phyloP scores from a whole-genome alignment of 2,113 vertebrate genomes.

The Cyprinodon tularosa region DNA sequence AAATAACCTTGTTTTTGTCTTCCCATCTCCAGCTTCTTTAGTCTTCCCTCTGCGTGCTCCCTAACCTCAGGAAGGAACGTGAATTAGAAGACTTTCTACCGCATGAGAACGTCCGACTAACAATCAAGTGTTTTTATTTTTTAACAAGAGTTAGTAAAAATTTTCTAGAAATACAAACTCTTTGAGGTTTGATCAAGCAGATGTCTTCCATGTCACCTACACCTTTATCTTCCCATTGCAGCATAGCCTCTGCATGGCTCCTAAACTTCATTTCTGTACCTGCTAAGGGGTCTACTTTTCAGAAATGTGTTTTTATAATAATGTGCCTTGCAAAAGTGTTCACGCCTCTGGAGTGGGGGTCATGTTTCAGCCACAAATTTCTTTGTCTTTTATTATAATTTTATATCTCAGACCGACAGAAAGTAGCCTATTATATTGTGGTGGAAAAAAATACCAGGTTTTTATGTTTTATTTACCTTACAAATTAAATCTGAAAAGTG shows the following conservation, averaged over 20 bases:
- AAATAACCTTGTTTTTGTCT: slow-evolving; percentile 74
- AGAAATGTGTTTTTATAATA: slow-evolving; percentile 44
- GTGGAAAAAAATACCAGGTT: background rate
- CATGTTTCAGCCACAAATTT: background rate
- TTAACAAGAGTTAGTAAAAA: slow-evolving; percentile 47
- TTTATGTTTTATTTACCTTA: background rate
- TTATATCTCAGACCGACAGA: background rate
- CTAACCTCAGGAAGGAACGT: slow-evolving; percentile 86
- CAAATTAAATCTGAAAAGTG: background rate
- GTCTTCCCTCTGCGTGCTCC: slow-evolving; percentile 86
- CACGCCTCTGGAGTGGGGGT: background rate
- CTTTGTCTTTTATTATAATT: background rate
- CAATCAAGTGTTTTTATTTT: slow-evolving; percentile 61
- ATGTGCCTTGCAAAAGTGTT: background rate
- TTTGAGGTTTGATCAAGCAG: slow-evolving; percentile 25
- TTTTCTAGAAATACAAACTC: slow-evolving; percentile 53
- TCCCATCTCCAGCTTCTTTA: slow-evolving; percentile 88
- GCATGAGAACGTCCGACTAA: slow-evolving; percentile 62
- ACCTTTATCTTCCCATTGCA: slow-evolving; percentile 41
- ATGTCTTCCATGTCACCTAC: slow-evolving; percentile 57
- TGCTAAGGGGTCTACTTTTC: slow-evolving; percentile 32
- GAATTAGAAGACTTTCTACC: slow-evolving; percentile 86
- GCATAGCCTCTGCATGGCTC: slow-evolving; percentile 70
- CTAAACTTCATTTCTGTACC: slow-evolving; percentile 33
- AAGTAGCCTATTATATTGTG: background rate